phyloP scores from a whole-genome alignment of 2,113 vertebrate species.

The Lipophrys pholis region DNA sequence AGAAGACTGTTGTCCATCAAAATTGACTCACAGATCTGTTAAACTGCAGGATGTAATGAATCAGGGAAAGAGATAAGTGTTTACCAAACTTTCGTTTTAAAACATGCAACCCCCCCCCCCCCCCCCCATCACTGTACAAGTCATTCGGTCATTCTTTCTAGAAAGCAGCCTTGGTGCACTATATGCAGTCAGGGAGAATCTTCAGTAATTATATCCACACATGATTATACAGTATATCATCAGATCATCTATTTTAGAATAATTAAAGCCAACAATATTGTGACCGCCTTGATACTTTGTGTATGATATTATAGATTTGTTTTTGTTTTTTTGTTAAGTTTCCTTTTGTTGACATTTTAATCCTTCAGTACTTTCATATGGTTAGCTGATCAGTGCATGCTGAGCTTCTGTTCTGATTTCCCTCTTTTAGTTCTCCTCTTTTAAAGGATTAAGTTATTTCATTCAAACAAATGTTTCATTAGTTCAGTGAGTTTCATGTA shows the following conservation, averaged over 20 bases:
- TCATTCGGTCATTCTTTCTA: conserved; percentile 60
- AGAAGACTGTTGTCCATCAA: conserved; percentile 62
- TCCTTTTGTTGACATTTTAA: conserved; percentile 61
- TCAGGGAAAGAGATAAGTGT: conserved; percentile 78
- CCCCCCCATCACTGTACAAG: conserved; percentile 48
- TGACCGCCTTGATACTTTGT: conserved; percentile 66
- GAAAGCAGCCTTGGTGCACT: conserved; percentile 69
- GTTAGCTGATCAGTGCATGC: conserved; percentile 69
- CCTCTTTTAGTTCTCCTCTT: conserved; percentile 45
- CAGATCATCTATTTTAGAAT: conserved; percentile 83
- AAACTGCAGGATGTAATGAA: conserved; percentile 54
- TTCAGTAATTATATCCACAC: conserved; percentile 63
- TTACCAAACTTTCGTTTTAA: conserved; percentile 70
- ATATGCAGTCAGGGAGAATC: conserved; percentile 73
- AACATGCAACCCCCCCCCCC: conserved; percentile 56
- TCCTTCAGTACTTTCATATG: conserved; percentile 30
- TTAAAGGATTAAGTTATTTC: conserved; percentile 72
- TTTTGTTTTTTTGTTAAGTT: conserved; percentile 61
- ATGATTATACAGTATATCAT: conserved; percentile 74
- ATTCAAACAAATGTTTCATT: conserved; percentile 61
- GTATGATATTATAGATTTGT: conserved; percentile 59
- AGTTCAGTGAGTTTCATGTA: conserved; percentile 74
- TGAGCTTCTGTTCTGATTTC: conserved; percentile 54
- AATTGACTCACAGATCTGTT: conserved; percentile 48
- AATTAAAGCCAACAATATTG: conserved; percentile 72